phyloP scores from a whole-genome alignment of 2,797 vertebrate genomes.

The Sitta carolinensis region DNA sequence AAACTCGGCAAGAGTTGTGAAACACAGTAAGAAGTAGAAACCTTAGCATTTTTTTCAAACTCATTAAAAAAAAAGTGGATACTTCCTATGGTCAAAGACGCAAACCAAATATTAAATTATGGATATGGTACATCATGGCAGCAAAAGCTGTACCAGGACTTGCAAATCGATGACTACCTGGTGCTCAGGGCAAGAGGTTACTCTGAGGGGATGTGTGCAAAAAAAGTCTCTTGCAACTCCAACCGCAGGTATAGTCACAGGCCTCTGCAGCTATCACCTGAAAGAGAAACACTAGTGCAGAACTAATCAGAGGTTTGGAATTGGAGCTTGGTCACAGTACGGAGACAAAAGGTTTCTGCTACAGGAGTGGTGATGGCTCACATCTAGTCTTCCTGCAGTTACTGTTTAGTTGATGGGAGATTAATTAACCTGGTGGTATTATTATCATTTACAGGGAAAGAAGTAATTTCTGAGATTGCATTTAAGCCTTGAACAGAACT shows the following conservation, averaged over 20 bases:
- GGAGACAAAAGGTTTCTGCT: neutral
- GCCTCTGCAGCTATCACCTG: neutral
- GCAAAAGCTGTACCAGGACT: neutral
- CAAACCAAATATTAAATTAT: neutral
- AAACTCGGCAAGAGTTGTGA: neutral
- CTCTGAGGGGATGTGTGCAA: neutral
- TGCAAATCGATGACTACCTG: neutral
- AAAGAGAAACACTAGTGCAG: neutral
- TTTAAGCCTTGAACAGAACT: neutral
- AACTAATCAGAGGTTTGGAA: neutral
- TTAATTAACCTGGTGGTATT: neutral
- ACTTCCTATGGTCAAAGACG: neutral
- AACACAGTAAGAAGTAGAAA: neutral
- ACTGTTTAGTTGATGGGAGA: neutral
- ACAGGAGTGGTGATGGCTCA: neutral
- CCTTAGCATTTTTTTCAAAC: neutral
- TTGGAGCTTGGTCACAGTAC: neutral
- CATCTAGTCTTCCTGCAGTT: neutral
- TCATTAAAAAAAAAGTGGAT: neutral
- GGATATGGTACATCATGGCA: neutral
- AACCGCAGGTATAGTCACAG: accelerated
- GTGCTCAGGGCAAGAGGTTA: neutral
- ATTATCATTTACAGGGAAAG: neutral
- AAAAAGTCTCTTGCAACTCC: neutral
- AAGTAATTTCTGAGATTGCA: neutral